Evolutionary conservation across 1,140 invertebrate species (phyloP), one percentile per base, ranked within the genome.

Genomic region (Plutomurus gul): DNA sequence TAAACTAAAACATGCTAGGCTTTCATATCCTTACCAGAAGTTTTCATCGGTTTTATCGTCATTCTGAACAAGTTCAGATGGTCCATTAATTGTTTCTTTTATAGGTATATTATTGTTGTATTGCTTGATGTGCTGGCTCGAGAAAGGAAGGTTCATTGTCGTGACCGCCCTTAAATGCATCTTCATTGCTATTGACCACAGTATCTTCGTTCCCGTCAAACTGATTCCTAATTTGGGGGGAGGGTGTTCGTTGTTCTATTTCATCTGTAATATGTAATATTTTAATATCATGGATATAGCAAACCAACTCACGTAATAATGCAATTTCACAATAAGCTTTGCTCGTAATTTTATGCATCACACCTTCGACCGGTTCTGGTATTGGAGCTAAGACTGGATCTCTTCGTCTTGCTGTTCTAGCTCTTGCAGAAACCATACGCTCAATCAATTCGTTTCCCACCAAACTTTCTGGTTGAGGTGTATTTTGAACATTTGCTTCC

Each of bases 391-490:
- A 76, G 20, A 81, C 75, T 40, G 73, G 77, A 75, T 77, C 77
- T 75, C 70, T 65, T 33, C 71, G 74, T 36, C 70, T 65, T 22
- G 60, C 73, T 11, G 77, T 78, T 39, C 82, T 22, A 46, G 77
- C 73, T 27, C 81, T 56, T 18, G 83, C 83, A n/a, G 83, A 84
- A 27, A 77, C 77, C 81, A 84, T 84, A 60, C 83, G 30, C 36
- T 84, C 83, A n/a, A 76, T 65, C 22, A 84, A 79, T 81, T 84
- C 83, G 78, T 84, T 84, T 43, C 83, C 83, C 16, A 78, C 60
- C 7, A 84, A 40, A 33, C 78, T 80, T 65, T 82, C 80, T 16
- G 51, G 40, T 43, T 74, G 49, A 27, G 73, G 22, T 18, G 49
- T 33, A 39, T 36, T 49, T 73, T 46, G 13, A 11, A 47, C 39